phyloP scores from a whole-genome alignment of 2,113 vertebrate species.

The Lepus europaeus region DNA sequence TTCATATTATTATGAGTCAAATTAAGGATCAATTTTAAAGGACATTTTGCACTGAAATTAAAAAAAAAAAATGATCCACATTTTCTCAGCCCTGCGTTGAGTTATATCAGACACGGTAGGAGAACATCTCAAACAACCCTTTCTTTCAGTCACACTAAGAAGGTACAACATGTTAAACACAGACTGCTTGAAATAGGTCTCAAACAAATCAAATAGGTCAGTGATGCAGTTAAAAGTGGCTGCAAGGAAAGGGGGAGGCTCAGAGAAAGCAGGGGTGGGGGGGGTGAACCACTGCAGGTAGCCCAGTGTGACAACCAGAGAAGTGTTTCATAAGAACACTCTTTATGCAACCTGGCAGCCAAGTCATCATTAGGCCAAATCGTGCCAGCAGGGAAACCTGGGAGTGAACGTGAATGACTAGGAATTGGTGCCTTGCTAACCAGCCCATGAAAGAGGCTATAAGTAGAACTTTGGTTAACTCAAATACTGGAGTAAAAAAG shows the following conservation, averaged over 20 bases:
- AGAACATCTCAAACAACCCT: neutral
- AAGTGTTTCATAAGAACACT: neutral
- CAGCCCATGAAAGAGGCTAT: neutral
- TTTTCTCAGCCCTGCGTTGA: neutral
- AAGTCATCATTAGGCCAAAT: neutral
- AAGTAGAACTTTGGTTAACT: neutral
- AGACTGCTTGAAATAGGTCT: neutral
- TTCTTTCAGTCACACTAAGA: neutral
- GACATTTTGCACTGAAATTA: neutral
- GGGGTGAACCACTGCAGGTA: neutral
- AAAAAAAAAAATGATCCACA: neutral
- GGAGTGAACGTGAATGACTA: neutral
- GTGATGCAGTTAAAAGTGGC: neutral
- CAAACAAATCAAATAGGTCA: neutral
- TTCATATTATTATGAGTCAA: neutral
- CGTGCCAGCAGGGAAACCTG: neutral
- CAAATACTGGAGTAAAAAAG: neutral
- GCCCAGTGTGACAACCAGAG: neutral
- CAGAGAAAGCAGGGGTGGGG: neutral
- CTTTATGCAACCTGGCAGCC: neutral
- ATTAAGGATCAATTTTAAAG: neutral
- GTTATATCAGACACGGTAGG: neutral
- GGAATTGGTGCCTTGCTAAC: neutral
- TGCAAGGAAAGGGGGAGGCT: neutral
- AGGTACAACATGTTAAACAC: neutral